Base-by-base conservation (phyloP, 30 jellyfish, hydroid and myxozoan species). In the Catostylus mosaicus region DNA sequence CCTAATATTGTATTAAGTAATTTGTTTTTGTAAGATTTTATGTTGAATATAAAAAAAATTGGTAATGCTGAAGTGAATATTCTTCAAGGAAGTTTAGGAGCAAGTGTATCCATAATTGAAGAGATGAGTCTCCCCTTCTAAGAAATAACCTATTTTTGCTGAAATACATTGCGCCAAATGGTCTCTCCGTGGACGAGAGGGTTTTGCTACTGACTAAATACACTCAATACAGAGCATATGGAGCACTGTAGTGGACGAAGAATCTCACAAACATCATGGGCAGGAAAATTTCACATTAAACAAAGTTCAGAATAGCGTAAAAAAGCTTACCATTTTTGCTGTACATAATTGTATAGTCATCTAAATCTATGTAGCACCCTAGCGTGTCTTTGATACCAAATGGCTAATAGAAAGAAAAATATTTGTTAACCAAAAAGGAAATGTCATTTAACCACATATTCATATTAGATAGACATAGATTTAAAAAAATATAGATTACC, bases 261-360 rank as follows among this genome's bases (percentile, higher is more conserved):
- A 40, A 40, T 5, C 14, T 14, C 54, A 40, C 14, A 5, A 14
- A 40, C 54, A 40, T 5, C 7, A 7, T 14, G 54, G 14, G 7
- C 11, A 7, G 54, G 7, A 40, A 7, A 40, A 5, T 7, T 7
- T 5, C 54, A 40, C 14, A 40, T 5, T 40, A 40, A 5, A 5
- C 14, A 14, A 40, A 40, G 14, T 40, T 14, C 14, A 14, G 14
- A 5, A 40, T 40, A n/a, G n/a, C n/a, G n/a, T n/a, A n/a, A n/a
- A n/a, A n/a, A n/a, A 27, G 27, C 96, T 33, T 70, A 94, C 99
- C 99, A 84, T 94, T 94, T 59, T 94, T 94, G 86, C 97, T 94
- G 88, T 67, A 94, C 67, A 43, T 71, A 18, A 94, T 94, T 14
- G 95, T 62, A 82, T 96, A 88, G 78, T 66, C 67, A 19, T 88